Evolutionary conservation across 2,888 invertebrate genomes (phyloP).

Genomic region (Phyto melanocephala): DNA sequence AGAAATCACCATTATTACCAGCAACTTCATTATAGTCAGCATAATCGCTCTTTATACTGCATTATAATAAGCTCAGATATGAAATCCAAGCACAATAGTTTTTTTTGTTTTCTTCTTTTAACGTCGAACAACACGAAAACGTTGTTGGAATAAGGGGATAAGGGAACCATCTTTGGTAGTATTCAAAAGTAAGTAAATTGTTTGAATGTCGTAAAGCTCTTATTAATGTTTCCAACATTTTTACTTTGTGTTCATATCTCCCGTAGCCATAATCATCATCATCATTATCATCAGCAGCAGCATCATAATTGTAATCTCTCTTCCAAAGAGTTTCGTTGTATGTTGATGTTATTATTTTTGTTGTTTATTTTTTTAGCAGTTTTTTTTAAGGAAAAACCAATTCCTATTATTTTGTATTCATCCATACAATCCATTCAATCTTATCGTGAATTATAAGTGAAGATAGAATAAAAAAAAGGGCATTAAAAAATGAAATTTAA

Average conservation of each 20-base stretch:
- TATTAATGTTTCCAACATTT: conserved; percentile 18
- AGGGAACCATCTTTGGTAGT: background rate
- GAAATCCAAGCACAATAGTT: conserved; percentile 12
- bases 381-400: background rate
- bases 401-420: conserved; percentile 25
- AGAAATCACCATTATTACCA: conserved; percentile 34
- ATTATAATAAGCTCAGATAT: conserved; percentile 6
- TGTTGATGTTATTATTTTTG: conserved; percentile 55
- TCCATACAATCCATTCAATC: conserved; percentile 44
- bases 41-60: conserved; percentile 7
- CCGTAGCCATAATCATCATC: background rate
- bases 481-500: conserved; percentile 69
- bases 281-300: conserved; percentile 9
- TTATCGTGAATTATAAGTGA: conserved; percentile 65
- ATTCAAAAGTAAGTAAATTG: conserved; percentile 21
- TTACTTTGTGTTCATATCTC: background rate
- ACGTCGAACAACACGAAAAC: conserved; percentile 18
- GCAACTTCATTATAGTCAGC: conserved; percentile 34
- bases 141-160: background rate
- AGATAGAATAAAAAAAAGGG: conserved; percentile 50
- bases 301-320: conserved; percentile 43
- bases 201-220: conserved; percentile 52
- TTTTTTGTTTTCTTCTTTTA: no score
- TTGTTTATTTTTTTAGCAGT: conserved; percentile 8
- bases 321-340: conserved; percentile 38